Percentiles rank a stretch among this genome's conserved stretches.
phyloP scores from a whole-genome alignment of 2,888 invertebrate genomes.

The Parasteatoda lunata region DNA sequence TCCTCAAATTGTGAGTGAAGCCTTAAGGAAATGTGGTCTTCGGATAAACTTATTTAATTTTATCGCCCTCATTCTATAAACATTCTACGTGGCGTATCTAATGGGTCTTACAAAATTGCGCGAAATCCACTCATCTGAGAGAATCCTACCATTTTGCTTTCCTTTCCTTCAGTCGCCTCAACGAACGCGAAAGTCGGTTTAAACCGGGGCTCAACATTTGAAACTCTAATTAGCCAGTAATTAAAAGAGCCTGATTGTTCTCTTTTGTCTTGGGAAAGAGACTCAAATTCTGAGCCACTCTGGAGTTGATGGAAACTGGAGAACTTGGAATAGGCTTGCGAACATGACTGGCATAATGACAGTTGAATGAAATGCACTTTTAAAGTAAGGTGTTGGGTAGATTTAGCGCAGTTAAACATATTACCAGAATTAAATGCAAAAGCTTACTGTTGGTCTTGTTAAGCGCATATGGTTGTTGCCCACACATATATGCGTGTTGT shows the following conservation, averaged over 20 bases:
- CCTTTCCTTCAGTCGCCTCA: conserved; percentile 23
- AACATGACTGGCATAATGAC: conserved; percentile 56
- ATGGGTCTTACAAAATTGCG: conserved; percentile 18
- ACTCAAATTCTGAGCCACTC: background rate
- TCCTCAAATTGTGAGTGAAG: background rate
- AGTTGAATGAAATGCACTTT: conserved; percentile 15
- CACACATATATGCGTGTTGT: too few species aligned
- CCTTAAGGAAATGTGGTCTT: background rate
- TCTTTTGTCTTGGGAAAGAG: conserved; percentile 28
- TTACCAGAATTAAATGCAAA: too few species aligned
- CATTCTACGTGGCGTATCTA: conserved; percentile 7
- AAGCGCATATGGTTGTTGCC: too few species aligned
- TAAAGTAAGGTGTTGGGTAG: conserved; percentile 11
- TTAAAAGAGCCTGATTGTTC: conserved; percentile 59
- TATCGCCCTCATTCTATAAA: conserved; percentile 23
- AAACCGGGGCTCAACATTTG: conserved; percentile 50
- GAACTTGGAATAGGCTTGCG: conserved; percentile 15
- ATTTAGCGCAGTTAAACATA: conserved; percentile 8
- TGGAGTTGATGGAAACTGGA: background rate
- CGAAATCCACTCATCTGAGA: conserved; percentile 23
- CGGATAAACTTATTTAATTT: conserved; percentile 21
- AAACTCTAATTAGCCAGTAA: conserved; percentile 61
- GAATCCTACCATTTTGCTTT: conserved; percentile 28
- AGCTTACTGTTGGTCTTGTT: too few species aligned
- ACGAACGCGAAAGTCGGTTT: conserved; percentile 37